Percentiles rank a stretch among this genome's conserved stretches.
These are phyloP conservation scores for Siniperca undulata DNA, from an alignment of 2,797 vertebrate species.

Conservation along the genomic window DNA sequence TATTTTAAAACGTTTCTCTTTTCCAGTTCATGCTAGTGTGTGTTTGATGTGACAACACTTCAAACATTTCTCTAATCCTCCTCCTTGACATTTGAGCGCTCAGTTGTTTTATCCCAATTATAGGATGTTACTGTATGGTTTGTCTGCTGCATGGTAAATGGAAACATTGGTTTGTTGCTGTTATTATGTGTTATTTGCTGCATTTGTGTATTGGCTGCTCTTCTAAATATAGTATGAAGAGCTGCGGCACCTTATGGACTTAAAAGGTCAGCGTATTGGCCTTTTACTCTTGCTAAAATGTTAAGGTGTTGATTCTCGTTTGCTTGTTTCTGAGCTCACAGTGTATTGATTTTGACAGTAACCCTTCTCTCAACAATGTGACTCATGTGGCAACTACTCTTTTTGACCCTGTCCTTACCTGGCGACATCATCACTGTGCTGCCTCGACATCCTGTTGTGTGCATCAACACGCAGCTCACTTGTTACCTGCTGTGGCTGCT, in stretches of 20 bases:
- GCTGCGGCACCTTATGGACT: conserved; percentile 11
- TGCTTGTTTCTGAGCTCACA: conserved; percentile 5
- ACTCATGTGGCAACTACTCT: conserved; percentile 15
- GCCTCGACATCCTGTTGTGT: conserved; percentile 44
- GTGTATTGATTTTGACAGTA: conserved; percentile 35
- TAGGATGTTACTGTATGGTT: conserved; percentile 39
- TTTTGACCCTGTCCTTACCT: conserved; percentile 30
- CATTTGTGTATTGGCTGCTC: conserved; percentile 19
- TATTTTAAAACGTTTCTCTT: conserved; percentile 43
- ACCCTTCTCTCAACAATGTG: conserved; percentile 21
- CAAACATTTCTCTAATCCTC: conserved; percentile 63
- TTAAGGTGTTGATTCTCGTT: conserved; percentile 13
- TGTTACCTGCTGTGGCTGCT: conserved; percentile 66
- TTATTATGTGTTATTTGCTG: conserved; percentile 31
- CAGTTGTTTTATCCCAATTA: conserved; percentile 62
- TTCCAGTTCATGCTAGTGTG: conserved; percentile 43
- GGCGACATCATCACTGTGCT: conserved; percentile 25
- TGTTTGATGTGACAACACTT: conserved; percentile 67
- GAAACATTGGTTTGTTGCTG: conserved; percentile 49
- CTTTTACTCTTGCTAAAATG: conserved; percentile 36
- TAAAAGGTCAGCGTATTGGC: background rate
- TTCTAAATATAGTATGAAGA: conserved; percentile 33
- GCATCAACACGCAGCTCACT: conserved; percentile 53
- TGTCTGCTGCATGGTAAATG: conserved; percentile 33
- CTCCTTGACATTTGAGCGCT: conserved; percentile 58